phyloP scores from a whole-genome alignment of 2,113 vertebrate species.

The Chionis minor region DNA sequence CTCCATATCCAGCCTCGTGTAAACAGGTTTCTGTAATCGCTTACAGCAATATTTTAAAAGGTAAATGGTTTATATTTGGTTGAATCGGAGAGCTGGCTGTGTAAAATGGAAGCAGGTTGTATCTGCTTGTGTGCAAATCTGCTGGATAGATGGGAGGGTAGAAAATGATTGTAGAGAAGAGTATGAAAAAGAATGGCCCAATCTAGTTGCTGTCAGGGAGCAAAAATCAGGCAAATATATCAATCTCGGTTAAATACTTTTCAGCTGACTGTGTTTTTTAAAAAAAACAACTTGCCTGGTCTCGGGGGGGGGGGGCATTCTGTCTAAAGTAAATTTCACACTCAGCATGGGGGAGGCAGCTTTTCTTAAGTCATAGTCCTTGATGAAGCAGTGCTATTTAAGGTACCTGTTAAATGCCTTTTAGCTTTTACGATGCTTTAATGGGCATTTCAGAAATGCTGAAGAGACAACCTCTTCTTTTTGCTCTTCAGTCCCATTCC shows the following conservation, averaged over 20 bases:
- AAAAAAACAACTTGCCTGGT: not conserved
- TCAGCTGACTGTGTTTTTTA: not conserved
- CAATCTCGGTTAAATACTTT: not conserved
- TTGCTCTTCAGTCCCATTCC: not conserved
- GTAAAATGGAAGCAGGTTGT: not conserved
- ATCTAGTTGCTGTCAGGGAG: not conserved
- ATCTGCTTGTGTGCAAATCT: not conserved
- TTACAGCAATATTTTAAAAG: fast-evolving
- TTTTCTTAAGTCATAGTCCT: not conserved
- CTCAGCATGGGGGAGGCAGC: not conserved
- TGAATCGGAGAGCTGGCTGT: not conserved
- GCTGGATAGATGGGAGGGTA: not conserved
- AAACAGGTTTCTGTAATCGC: not conserved
- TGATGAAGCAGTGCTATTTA: not conserved
- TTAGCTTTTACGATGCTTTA: not conserved
- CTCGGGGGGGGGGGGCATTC: not conserved
- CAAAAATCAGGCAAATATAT: not conserved
- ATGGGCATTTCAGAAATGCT: not conserved
- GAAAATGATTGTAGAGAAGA: not conserved
- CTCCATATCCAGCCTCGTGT: not conserved
- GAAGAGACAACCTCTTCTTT: not conserved
- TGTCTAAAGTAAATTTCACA: not conserved
- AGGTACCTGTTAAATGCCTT: not conserved
- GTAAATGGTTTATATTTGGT: too few relatives aligned
- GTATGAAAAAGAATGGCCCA: not conserved